Conservation (phyloP, 2,888 invertebrate species). For the Lepidonotus clava region DNA sequence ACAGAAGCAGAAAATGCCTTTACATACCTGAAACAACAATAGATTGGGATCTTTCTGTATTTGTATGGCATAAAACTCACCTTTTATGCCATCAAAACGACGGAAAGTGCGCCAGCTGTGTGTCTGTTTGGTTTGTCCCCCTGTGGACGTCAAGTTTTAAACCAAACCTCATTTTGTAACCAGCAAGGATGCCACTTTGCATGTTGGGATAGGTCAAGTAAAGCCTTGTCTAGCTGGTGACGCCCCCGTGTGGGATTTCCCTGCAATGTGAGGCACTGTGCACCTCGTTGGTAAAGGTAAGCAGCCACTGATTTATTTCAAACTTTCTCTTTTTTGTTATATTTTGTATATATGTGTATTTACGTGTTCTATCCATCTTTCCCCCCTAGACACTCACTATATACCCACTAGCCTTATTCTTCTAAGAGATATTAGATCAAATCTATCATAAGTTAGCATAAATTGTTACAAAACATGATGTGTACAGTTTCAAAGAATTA, state of each 20-base stretch:
- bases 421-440: neutral
- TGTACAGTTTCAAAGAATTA: too few relatives aligned
- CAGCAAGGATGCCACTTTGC: neutral
- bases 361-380: neutral
- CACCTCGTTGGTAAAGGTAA: conserved; percentile 20
- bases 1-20: too few relatives aligned
- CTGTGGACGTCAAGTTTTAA: too few relatives aligned
- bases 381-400: neutral
- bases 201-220: conserved; percentile 11
- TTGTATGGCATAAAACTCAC: too few relatives aligned
- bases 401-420: neutral
- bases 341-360: neutral
- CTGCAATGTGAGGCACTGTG: neutral
- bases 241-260: neutral
- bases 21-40: too few relatives aligned
- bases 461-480: neutral
- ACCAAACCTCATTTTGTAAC: neutral
- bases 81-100: too few relatives aligned
- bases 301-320: neutral
- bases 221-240: neutral
- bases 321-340: neutral
- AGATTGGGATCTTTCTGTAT: too few relatives aligned
- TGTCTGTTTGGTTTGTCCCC: too few relatives aligned
- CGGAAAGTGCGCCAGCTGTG: too few relatives aligned
- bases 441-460: neutral